Conservation (phyloP, 2,888 invertebrate species). For the Mellilla xanthometata region DNA sequence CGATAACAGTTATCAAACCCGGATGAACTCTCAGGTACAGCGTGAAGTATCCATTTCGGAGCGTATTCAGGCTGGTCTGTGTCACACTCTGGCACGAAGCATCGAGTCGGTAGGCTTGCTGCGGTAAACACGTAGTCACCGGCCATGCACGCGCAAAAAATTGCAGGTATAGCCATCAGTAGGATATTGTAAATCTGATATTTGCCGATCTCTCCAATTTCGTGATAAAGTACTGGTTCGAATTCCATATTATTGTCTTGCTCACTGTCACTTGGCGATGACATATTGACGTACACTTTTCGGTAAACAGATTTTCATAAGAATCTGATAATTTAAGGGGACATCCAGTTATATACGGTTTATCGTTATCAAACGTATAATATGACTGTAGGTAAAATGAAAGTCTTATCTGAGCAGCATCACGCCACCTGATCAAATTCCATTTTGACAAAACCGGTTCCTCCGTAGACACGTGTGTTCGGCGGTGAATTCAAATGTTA, state of each 20-base stretch:
- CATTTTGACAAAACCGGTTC: not conserved
- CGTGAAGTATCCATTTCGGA: slow-evolving; percentile 60
- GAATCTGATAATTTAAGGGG: slow-evolving; percentile 32
- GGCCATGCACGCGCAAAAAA: slow-evolving; percentile 63
- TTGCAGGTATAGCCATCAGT: slow-evolving; percentile 54
- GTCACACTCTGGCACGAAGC: slow-evolving; percentile 62
- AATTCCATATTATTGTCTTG: slow-evolving; percentile 44
- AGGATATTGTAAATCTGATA: slow-evolving; percentile 59
- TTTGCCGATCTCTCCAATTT: slow-evolving; percentile 65
- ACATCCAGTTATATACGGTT: slow-evolving; percentile 41
- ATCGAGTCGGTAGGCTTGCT: slow-evolving; percentile 61
- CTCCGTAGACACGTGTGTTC: not conserved
- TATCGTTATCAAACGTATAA: slow-evolving; percentile 17
- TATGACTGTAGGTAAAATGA: slow-evolving; percentile 15
- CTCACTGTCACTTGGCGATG: slow-evolving; percentile 42
- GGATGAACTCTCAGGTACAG: slow-evolving; percentile 53
- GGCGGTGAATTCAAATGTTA: not conserved
- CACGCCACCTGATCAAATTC: slow-evolving; percentile 10
- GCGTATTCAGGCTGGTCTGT: slow-evolving; percentile 48
- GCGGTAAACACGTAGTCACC: slow-evolving; percentile 70
- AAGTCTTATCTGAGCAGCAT: slow-evolving; percentile 9
- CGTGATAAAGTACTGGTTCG: slow-evolving; percentile 57
- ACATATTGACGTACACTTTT: slow-evolving; percentile 30
- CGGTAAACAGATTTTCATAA: slow-evolving; percentile 20
- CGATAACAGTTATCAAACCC: slow-evolving; percentile 64